Evolutionary conservation across 1,140 invertebrate species (phyloP).

Genomic region (Lerema accius): DNA sequence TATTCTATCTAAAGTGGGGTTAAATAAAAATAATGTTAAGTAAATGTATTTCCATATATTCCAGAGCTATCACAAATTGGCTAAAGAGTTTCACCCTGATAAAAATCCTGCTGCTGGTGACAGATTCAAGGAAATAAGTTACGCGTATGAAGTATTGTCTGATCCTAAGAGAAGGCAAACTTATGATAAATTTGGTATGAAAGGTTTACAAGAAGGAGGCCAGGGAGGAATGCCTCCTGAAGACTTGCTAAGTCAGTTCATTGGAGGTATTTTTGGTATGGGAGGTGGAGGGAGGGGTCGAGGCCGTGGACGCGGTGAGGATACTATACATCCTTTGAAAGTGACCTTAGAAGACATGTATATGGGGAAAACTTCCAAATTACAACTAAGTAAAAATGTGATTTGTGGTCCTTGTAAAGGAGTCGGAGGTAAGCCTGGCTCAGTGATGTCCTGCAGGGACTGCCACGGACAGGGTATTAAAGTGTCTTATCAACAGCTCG

Average conservation of each 20-base stretch:
- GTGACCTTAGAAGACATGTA: conserved; percentile 96
- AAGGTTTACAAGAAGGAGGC: conserved; percentile 90
- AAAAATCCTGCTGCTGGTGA: conserved; percentile 93
- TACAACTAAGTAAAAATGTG: conserved; percentile 94
- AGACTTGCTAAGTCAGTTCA: conserved; percentile 86
- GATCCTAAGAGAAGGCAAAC: conserved; percentile 87
- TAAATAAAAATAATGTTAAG: not conserved
- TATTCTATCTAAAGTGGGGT: conserved; percentile 12
- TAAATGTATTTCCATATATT: conserved; percentile 42
- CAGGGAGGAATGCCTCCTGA: conserved; percentile 83
- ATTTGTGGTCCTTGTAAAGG: conserved; percentile 94
- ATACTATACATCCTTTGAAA: conserved; percentile 88
- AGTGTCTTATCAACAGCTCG: conserved; percentile 87
- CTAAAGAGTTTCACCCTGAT: conserved; percentile 94
- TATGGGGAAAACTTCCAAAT: conserved; percentile 92
- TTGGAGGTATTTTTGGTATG: conserved; percentile 86
- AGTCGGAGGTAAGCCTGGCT: conserved; percentile 91
- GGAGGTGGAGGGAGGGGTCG: conserved; percentile 83
- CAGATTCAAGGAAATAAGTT: conserved; percentile 95
- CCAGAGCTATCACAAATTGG: conserved; percentile 92
- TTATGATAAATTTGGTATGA: conserved; percentile 91
- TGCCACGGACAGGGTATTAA: conserved; percentile 92
- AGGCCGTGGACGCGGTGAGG: conserved; percentile 84
- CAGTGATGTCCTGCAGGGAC: conserved; percentile 87
- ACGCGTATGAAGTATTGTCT: conserved; percentile 93